phyloP scores from a whole-genome alignment of 1,140 invertebrate genomes.

The Tetragnatha versicolor region DNA sequence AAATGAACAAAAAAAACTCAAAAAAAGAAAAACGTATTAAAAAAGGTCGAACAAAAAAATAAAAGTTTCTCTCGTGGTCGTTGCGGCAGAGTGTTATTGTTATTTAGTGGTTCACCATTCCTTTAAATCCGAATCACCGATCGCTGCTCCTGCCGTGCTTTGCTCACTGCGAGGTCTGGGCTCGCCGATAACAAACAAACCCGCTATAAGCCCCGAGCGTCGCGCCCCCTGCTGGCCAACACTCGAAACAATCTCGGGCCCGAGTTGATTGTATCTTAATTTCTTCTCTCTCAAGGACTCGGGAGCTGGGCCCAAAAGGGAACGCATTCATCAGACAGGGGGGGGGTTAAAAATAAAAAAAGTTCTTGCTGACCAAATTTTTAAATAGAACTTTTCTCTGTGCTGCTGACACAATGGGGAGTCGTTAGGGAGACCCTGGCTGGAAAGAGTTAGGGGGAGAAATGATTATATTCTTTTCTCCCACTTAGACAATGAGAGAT shows the following conservation, averaged over 20 bases:
- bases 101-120: conserved; percentile 47
- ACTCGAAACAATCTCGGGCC: conserved; percentile 8
- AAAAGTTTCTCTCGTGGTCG: conserved; percentile 11
- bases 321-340: conserved; percentile 32
- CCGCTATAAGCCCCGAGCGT: conserved; percentile 40
- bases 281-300: conserved; percentile 43
- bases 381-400: conserved; percentile 46
- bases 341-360: conserved; percentile 52
- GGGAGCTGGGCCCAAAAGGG: conserved; percentile 34
- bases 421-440: conserved; percentile 10
- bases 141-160: conserved; percentile 17
- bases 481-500: not conserved
- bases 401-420: conserved; percentile 8
- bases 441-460: conserved; percentile 1
- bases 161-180: conserved; percentile 50
- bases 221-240: conserved; percentile 8
- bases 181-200: conserved; percentile 7
- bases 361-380: conserved; percentile 52
- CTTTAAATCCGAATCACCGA: conserved; percentile 33
- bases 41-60: conserved; percentile 34
- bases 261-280: conserved; percentile 37
- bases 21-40: conserved; percentile 13
- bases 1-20: conserved; percentile 25
- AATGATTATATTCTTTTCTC: not conserved
- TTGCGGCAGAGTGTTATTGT: conserved; percentile 1